Evolutionary conservation across 2,797 vertebrate genomes (phyloP), one percentile per base, ranked within the genome.

Genomic region (Apogon talboti): DNA sequence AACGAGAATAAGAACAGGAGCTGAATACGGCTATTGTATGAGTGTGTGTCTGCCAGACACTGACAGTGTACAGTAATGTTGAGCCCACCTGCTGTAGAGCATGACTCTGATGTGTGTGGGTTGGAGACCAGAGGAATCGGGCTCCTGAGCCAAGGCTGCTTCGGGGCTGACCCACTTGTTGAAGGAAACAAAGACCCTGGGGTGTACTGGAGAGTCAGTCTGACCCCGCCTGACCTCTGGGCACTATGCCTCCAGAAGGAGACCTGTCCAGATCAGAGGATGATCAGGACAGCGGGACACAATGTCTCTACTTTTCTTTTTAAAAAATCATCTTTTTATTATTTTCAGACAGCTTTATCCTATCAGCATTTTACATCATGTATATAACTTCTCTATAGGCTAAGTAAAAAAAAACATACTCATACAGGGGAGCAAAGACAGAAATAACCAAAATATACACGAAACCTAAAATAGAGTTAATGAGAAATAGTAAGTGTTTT

Each of bases 11-110:
- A 50, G 18, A 68, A 42, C 44, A 33, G 59, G 42, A 61, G 55
- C 28, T 66, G 67, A 78, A 66, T 44, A 21, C 44, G 24, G 53
- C 48, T 49, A 44, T 65, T 84, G 60, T 71, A 42, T 28, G 64
- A 54, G 37, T 9, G 2, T 58, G 53, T 66, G 68, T 77, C 55
- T 67, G 48, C 42, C 18, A 42, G 57, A 81, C 40, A 11, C 65
- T 55, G 18, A 74, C 46, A 47, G 63, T 28, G 30, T 58, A 52
- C 69, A 59, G 69, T 68, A 59, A 67, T 40, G 62, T 43, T 38
- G 69, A 80, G 79, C 55, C 85, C 84, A 78, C 86, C 82, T 70
- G 82, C 82, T 82, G 73, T 12, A 74, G 68, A 82, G 76, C 79
- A 53, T 12, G 69, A 79, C 71, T 82, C 79, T 71, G 71, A 75